Conservation (phyloP, 2,113 vertebrate species). For the Python bivittatus region DNA sequence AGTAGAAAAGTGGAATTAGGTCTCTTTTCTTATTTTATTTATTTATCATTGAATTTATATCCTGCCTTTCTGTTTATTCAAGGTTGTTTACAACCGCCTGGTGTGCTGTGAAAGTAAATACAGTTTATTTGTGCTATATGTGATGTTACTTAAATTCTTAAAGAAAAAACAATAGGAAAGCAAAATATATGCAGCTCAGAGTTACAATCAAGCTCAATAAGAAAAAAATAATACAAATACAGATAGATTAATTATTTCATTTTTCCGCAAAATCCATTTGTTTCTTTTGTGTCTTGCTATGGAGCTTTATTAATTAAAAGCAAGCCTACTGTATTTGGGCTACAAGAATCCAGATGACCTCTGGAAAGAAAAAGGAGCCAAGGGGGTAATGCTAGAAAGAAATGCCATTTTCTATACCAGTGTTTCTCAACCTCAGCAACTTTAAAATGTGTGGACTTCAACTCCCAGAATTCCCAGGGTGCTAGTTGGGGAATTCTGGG, state of each 20-base stretch:
- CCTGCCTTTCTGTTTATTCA: neutral
- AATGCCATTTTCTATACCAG: constrained; percentile 60
- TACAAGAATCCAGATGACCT: constrained; percentile 14
- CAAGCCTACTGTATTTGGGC: neutral
- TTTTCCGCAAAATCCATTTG: constrained; percentile 24
- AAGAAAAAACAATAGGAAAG: constrained; percentile 12
- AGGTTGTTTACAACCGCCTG: neutral
- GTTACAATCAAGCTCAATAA: neutral
- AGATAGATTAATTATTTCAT: constrained; percentile 11
- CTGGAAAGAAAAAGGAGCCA: constrained; percentile 48
- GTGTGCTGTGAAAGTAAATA: neutral
- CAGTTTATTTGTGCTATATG: neutral
- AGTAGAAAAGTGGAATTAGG: neutral
- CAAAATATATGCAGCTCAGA: neutral
- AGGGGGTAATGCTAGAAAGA: constrained; percentile 47
- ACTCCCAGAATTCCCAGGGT: neutral
- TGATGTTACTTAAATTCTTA: constrained; percentile 29
- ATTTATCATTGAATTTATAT: neutral
- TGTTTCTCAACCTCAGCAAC: neutral
- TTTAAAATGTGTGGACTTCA: neutral
- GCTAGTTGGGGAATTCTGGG: neutral
- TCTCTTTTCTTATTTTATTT: constrained; percentile 1
- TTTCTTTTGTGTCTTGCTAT: constrained; percentile 16
- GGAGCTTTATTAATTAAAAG: constrained; percentile 7
- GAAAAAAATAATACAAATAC: constrained; percentile 22